Conservation (phyloP, 2,888 invertebrate genomes). For the Hypsopygia costalis region DNA sequence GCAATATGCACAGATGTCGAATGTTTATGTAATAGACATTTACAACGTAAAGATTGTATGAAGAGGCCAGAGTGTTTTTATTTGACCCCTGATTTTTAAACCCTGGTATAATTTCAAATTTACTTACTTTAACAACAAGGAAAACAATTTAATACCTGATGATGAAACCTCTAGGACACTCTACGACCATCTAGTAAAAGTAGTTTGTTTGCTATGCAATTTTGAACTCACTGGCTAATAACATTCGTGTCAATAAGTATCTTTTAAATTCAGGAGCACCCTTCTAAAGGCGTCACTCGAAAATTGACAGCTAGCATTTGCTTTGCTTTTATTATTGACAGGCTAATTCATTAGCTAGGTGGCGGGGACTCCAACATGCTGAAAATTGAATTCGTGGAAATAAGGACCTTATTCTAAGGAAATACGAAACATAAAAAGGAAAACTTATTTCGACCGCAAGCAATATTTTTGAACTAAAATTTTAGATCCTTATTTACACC, state of each 20-base stretch:
- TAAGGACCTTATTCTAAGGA: conserved; percentile 15
- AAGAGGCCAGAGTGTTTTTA: too few relatives aligned
- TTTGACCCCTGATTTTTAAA: too few relatives aligned
- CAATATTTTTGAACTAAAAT: conserved; percentile 17
- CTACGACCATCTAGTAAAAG: conserved; percentile 10
- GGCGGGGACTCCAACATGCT: conserved; percentile 22
- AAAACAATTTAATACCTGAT: too few relatives aligned
- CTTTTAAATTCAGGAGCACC: conserved; percentile 27
- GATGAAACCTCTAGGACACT: not conserved
- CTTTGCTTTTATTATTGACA: conserved; percentile 67
- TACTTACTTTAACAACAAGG: too few relatives aligned
- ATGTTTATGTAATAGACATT: too few relatives aligned
- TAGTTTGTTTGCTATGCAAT: conserved; percentile 15
- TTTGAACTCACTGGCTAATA: conserved; percentile 18
- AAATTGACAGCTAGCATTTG: conserved; percentile 63
- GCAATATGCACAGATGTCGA: too few relatives aligned
- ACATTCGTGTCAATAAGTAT: conserved; percentile 7
- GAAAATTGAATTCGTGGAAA: conserved; percentile 8
- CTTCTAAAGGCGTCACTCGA: conserved; percentile 51
- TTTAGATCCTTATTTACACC: conserved; percentile 16
- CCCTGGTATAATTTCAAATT: too few relatives aligned
- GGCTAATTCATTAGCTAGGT: conserved; percentile 54
- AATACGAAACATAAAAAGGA: conserved; percentile 11
- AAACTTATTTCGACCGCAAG: conserved; percentile 9
- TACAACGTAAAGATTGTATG: too few relatives aligned